Evolutionary conservation across 1,140 invertebrate genomes (phyloP), one percentile per base, ranked within the genome.

Genomic region (Zaprionus camerounensis): DNA sequence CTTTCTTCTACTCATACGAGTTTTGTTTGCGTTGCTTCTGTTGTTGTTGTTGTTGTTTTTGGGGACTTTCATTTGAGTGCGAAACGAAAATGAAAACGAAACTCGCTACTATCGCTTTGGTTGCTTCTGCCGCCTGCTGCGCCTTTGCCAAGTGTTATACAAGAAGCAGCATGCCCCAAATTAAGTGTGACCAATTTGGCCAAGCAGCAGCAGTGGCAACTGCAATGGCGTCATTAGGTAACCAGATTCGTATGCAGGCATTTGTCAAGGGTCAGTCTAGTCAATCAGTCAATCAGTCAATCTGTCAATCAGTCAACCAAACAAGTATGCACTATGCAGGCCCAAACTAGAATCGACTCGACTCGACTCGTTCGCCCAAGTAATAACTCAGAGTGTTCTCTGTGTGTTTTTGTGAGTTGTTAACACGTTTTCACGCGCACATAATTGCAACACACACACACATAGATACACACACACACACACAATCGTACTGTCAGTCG

Each of bases 181-280:
- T 81, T 73, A 69, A 65, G 71, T 73, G 69, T 78, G 44, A 81
- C 69, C 66, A 76, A 81, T 76, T 75, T 53, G 77, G 77, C 70
- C 62, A 79, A 53, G 31, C 53, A 62, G 22, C 41, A 62, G n/a
- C 51, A 56, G 20, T 5, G 5, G 22, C 31, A n/a, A 26, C 49
- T 55, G 28, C 61, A 61, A 38, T 15, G 22, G 59, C 59, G 9
- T 15, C 26, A 36, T 71, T 69, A 58, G 56, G 31, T 76, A 71
- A 82, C 63, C 66, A 44, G 49, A 70, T 69, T 72, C 79, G 49
- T 46, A 77, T 46, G 67, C 72, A 76, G 38, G 72, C 2, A 81
- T 81, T 81, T 70, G 80, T 68, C 71, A 82, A 82, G 80, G 80
- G 78, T 63, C 66, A 63, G 28, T 15, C 36, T 31, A 13, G 31